A percentile compares a stretch with the other conserved stretches of the same genome.
Conservation (phyloP, 2,888 invertebrate species). For the Yponomeuta evonymella region DNA sequence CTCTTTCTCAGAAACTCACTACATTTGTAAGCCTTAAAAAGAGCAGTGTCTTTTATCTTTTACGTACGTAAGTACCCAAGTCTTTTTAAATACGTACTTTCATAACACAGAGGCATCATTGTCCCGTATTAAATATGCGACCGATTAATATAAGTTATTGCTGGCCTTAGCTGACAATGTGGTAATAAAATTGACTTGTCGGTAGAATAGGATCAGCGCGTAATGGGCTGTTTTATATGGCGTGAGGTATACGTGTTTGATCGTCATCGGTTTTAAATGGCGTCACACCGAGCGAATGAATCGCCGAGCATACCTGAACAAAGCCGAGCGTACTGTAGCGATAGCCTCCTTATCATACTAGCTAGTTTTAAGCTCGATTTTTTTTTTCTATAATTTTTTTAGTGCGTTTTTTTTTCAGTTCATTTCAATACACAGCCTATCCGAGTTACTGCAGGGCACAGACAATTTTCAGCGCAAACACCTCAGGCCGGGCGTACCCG, state of each 20-base stretch:
- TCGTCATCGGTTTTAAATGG: slow-evolving; percentile 42
- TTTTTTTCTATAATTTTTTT: no score
- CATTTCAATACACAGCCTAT: no score
- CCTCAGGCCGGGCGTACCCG: no score
- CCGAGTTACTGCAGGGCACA: no score
- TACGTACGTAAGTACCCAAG: not conserved
- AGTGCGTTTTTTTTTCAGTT: no score
- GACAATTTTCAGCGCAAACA: no score
- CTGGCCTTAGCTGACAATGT: slow-evolving; percentile 56
- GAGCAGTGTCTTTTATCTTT: not conserved
- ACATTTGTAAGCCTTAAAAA: no score
- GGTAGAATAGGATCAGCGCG: slow-evolving; percentile 65
- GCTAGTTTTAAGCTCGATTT: no score
- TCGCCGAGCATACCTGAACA: not conserved
- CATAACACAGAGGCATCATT: slow-evolving; percentile 19
- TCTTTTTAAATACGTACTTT: not conserved
- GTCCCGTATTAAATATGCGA: slow-evolving; percentile 52
- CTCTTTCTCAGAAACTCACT: no score
- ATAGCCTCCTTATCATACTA: no score
- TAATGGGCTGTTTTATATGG: slow-evolving; percentile 41
- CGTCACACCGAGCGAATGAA: not conserved
- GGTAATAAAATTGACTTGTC: slow-evolving; percentile 64
- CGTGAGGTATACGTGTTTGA: slow-evolving; percentile 53
- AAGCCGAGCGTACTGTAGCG: no score
- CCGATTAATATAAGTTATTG: slow-evolving; percentile 64